A percentile compares a stretch with the other conserved stretches of the same genome.
These are phyloP conservation scores for Bugulina stolonifera DNA, from an alignment of 2,888 invertebrate genomes.

Conservation along the genomic window DNA sequence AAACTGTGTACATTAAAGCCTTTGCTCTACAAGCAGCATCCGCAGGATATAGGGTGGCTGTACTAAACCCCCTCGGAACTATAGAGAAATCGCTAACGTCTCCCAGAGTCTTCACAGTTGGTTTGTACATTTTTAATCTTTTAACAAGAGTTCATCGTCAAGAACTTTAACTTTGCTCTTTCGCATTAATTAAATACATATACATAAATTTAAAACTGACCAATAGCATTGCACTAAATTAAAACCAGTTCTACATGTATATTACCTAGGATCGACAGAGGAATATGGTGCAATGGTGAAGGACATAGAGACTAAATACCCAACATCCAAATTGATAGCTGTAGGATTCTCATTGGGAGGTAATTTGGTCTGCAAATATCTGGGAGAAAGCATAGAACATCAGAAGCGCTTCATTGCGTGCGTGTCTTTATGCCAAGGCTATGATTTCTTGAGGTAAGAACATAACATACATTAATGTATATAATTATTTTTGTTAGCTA, in stretches of 20 bases:
- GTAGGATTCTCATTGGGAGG: conserved; percentile 91
- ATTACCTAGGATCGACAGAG: conserved; percentile 71
- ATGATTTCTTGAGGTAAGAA: conserved; percentile 63
- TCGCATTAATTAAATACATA: too few species aligned
- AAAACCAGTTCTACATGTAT: neutral
- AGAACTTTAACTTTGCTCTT: too few species aligned
- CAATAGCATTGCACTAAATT: too few species aligned
- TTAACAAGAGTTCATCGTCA: too few species aligned
- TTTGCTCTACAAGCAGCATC: conserved; percentile 86
- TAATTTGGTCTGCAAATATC: conserved; percentile 82
- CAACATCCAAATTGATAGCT: conserved; percentile 70
- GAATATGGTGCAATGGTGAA: conserved; percentile 79
- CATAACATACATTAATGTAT: too few species aligned
- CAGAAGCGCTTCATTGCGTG: conserved; percentile 67
- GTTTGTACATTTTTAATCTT: too few species aligned
- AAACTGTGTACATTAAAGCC: conserved; percentile 86
- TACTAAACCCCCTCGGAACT: conserved; percentile 88
- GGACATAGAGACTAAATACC: conserved; percentile 59
- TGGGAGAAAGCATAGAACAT: conserved; percentile 65
- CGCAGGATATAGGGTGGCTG: conserved; percentile 84
- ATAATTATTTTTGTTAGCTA: neutral
- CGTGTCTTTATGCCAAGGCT: conserved; percentile 89
- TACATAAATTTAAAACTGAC: too few species aligned
- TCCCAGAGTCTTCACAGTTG: conserved; percentile 83
- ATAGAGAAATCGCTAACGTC: conserved; percentile 80